Base-by-base conservation (phyloP, 2,888 invertebrate species). In the Synergus itoensis region DNA sequence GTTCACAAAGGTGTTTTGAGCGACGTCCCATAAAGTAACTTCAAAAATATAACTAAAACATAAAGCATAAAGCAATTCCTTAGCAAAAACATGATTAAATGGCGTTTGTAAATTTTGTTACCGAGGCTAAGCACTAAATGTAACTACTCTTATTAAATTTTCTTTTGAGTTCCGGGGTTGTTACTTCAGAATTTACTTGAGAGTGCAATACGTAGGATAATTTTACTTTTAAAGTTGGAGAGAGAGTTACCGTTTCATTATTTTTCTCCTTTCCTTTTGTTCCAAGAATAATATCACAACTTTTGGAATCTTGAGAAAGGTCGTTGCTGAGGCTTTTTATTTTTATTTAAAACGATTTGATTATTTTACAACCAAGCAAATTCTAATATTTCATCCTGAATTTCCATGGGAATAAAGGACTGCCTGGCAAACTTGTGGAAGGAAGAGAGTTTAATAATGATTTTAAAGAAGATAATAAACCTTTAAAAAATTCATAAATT, bases 1-100 rank as follows among this genome's bases (percentile, higher is more conserved):
- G 73, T 73, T 73, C 12, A n/a, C 73, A n/a, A 73, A 57, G 53
- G 36, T 53, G 53, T 36, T 53, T 73, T 73, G 73, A 73, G 73
- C n/a, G 73, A 73, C 18, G 53, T 73, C 53, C 36, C 53, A 9
- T 40, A 73, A 73, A 53, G 36, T 57, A 9, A 4, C 21, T 45
- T 69, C 5, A 28, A 12, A 18, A 12, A 69, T 48, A 48, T 36
- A 69, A 48, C 5, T 3, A 48, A 48, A 48, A 16, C 48, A 48
- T 16, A 48, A 48, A 48, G 36, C 36, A 36, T 36, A 4, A 48
- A 5, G 5, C 48, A 16, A 48, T 48, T 16, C 4, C 1, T 14
- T 0, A 4, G 14, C 4, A 48, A 48, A 48, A 4, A 12, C 14
- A 48, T 16, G 45, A 12, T 48, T n/a, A 7, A 7, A 7, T 2